Evolutionary conservation across 2,113 vertebrate species (phyloP).

Genomic region (Setophaga kirtlandii): DNA sequence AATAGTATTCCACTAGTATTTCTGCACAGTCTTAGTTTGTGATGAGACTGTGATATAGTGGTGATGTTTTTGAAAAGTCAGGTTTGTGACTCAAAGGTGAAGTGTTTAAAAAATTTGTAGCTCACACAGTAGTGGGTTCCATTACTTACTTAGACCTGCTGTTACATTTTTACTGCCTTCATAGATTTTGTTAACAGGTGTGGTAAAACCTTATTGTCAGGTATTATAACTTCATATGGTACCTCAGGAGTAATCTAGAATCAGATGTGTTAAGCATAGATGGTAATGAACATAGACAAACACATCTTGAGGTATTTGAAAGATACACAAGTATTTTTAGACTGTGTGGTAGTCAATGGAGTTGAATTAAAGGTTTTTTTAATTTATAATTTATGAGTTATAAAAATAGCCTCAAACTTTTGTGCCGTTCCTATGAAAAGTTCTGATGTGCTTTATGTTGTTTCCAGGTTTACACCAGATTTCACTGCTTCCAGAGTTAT

Average conservation of each 20-base stretch:
- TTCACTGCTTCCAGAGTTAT: conserved; percentile 97
- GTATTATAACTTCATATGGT: neutral
- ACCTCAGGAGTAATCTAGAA: neutral
- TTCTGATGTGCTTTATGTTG: neutral
- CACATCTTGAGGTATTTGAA: neutral
- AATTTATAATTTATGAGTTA: neutral
- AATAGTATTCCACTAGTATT: neutral
- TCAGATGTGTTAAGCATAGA: neutral
- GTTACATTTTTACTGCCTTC: neutral
- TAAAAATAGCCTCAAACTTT: neutral
- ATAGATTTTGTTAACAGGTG: neutral
- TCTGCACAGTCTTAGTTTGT: neutral
- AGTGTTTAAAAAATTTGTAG: neutral
- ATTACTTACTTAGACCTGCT: neutral
- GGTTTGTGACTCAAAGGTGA: neutral
- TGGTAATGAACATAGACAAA: neutral
- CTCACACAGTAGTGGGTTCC: neutral
- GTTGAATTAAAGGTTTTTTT: neutral
- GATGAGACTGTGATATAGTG: neutral
- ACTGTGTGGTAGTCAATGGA: neutral
- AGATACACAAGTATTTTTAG: neutral
- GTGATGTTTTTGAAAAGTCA: neutral
- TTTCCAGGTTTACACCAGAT: conserved; percentile 96
- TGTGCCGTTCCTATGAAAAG: neutral
- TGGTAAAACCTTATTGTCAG: neutral